Base-by-base conservation (phyloP, 1,140 invertebrate species). In the Brachionus rubens region DNA sequence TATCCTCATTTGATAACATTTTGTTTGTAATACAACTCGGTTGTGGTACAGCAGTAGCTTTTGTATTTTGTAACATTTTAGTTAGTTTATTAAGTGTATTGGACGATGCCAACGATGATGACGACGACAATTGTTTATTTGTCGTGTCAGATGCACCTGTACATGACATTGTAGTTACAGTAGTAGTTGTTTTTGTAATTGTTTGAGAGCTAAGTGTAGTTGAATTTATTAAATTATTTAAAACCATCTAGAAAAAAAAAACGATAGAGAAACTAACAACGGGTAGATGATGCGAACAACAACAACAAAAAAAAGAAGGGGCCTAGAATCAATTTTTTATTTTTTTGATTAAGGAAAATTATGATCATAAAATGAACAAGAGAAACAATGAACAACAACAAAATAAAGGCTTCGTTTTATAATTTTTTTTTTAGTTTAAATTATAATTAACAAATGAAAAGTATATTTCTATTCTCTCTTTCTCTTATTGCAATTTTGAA, bases 141-240 rank as follows among this genome's bases (percentile, higher is more conserved):
- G 54, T 3, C 33, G 54, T 7, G 10, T 10, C 36, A 30, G 33
- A 26, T 21, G 30, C 36, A 19, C 16, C 36, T 1, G 54, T 33
- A 28, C 28, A 59, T 19, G 54, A 59, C 54, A 59, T 59, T 59
- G 54, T 59, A 36, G 54, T 59, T 40, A 59, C 54, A 36, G 54
- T 59, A 16, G 54, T 59, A 59, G 54, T 59, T 59, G 54, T 59
- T 59, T 59, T 59, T 36, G 54, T 59, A 10, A 59, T 59, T 19
- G 54, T 59, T 59, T 59, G 54, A 33, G 54, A 59, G 36, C 54
- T 59, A n/a, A 59, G 54, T 36, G 54, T 59, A 59, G 54, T 59
- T 36, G 54, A 59, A 59, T 59, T 59, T 59, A 59, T 59, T 36
- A 59, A 59, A 59, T 59, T 59, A 59, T 36, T 59, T 59, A 59